Conservation (phyloP, 2,797 vertebrate genomes). For the Apodemus agrarius region DNA sequence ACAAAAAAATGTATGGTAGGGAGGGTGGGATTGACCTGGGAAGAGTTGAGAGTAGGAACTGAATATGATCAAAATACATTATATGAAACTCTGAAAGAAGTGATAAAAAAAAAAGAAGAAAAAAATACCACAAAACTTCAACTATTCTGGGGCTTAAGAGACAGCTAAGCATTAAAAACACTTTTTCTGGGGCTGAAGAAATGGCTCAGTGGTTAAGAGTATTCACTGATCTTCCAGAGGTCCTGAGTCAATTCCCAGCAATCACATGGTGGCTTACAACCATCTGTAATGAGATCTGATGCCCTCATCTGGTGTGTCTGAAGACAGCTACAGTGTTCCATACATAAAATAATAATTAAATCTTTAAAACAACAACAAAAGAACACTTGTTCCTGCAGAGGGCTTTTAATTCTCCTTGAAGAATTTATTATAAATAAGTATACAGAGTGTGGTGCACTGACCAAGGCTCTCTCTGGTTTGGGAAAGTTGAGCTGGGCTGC, state of each 20-base stretch:
- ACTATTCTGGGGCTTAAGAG: neutral
- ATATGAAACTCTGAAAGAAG: neutral
- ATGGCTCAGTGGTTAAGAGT: too few species aligned
- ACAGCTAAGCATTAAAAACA: neutral
- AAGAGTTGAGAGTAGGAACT: neutral
- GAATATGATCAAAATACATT: neutral
- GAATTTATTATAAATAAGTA: neutral
- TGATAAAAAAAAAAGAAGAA: neutral
- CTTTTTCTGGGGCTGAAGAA: neutral
- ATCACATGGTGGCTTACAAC: too few species aligned
- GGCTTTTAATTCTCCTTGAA: neutral
- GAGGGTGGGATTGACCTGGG: neutral
- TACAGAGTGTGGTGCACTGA: neutral
- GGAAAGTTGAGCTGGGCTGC: neutral
- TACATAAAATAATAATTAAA: too few species aligned
- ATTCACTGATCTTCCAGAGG: too few species aligned
- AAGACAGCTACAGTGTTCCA: too few species aligned
- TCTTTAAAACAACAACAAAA: too few species aligned
- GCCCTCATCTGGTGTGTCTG: too few species aligned
- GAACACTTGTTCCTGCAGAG: neutral
- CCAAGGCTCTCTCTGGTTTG: neutral
- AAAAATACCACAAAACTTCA: neutral
- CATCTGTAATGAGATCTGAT: too few species aligned
- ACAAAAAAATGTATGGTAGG: neutral
- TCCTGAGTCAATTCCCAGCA: too few species aligned